Conservation (phyloP, 2,888 invertebrate genomes). For the Megaustenia siamemsis region DNA sequence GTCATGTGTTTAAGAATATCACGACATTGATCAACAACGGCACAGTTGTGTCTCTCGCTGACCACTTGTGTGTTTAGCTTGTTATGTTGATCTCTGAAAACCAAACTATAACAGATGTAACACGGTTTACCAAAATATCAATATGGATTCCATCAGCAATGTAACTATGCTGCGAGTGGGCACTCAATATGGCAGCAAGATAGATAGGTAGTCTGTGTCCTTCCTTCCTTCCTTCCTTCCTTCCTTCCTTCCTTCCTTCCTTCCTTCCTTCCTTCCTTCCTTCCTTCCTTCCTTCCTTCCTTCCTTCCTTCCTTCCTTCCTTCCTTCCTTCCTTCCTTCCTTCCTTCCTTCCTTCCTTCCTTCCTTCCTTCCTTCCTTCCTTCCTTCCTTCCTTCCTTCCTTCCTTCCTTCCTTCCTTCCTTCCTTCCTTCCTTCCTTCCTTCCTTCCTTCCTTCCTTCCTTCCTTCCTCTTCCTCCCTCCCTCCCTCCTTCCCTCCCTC, state of each 20-base stretch:
- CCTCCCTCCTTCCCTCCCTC: neutral
- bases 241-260: slow-evolving; percentile 11
- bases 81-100: no score
- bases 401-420: neutral
- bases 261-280: slow-evolving; percentile 39
- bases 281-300: slow-evolving; percentile 32
- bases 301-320: slow-evolving; percentile 12
- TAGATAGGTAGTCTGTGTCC: no score
- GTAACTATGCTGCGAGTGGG: no score
- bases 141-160: no score
- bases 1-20: no score
- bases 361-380: slow-evolving; percentile 2
- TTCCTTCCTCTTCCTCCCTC: neutral
- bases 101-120: no score
- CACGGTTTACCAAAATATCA: no score
- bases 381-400: slow-evolving; percentile 2
- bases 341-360: neutral
- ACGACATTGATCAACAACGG: no score
- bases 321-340: neutral
- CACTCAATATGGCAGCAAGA: no score
- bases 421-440: neutral
- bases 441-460: slow-evolving; percentile 10
- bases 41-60: no score
- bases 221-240: slow-evolving; percentile 20
- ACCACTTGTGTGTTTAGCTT: no score